phyloP scores from a whole-genome alignment of 2,888 invertebrate species.

The Electrophaes corylata region DNA sequence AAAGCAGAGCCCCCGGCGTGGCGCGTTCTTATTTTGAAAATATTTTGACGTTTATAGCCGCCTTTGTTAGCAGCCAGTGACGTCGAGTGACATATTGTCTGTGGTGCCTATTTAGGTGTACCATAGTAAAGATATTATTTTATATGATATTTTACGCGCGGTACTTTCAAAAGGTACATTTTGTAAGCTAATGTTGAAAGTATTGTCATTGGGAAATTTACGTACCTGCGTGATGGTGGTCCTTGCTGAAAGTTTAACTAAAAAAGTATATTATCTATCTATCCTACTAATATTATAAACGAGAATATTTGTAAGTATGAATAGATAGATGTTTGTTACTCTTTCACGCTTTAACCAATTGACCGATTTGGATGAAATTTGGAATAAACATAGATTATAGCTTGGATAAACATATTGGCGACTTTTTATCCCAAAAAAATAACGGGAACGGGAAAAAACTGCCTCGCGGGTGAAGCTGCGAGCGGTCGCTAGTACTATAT shows the following conservation, averaged over 20 bases:
- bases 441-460: too few relatives aligned
- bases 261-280: too few relatives aligned
- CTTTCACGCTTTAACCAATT: too few relatives aligned
- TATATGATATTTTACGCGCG: constrained; percentile 6
- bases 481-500: too few relatives aligned
- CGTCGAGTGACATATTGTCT: constrained; percentile 67
- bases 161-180: constrained; percentile 30
- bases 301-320: too few relatives aligned
- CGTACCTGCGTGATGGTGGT: constrained; percentile 36
- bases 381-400: too few relatives aligned
- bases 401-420: too few relatives aligned
- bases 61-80: constrained; percentile 57
- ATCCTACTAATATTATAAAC: too few relatives aligned
- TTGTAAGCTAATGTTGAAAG: constrained; percentile 30
- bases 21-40: constrained; percentile 78
- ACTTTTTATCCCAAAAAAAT: too few relatives aligned
- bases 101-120: constrained; percentile 32
- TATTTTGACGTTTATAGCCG: constrained; percentile 81
- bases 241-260: constrained; percentile 8
- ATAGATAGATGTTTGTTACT: too few relatives aligned
- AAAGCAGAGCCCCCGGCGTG: constrained; percentile 68
- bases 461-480: too few relatives aligned
- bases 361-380: too few relatives aligned
- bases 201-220: constrained; percentile 32
- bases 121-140: constrained; percentile 2